Evolutionary conservation across 2,113 vertebrate species (phyloP), one percentile per base, ranked within the genome.

Genomic region (Eptesicus fuscus): DNA sequence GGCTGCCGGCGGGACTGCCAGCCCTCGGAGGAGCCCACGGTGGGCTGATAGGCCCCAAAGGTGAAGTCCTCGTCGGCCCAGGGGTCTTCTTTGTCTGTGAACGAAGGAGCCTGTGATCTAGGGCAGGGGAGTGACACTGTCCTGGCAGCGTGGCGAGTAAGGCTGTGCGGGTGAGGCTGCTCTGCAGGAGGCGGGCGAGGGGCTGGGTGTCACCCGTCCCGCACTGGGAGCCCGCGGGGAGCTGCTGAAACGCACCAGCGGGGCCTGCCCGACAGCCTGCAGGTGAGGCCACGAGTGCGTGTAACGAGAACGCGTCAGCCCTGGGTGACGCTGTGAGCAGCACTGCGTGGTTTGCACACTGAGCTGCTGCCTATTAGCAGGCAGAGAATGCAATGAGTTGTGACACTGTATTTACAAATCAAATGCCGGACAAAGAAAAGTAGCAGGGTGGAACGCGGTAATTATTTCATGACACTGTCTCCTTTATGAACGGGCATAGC

Each of bases 31-130:
- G 98, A 98, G 13, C 88, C 98, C 96, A 99, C 7, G 0, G 98
- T 99, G 82, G 99, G 99, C 96, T 99, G 99, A 93, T 99, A 99
- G 1, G 98, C 98, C 74, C 99, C 99, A 70, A 99, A 99, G 18
- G 97, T 98, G 92, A 99, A 98, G 90, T 99, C 98, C 1, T 99
- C 98, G 0, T 99, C 97, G 0, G 59, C 95, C 95, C 96, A 89
- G 5, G 1, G 10, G 0, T 98, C 97, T 77, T 98, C 97, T 49
- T 96, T 98, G 70, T 98, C 98, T 98, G 96, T 88, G 83, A 95
- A 94, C 30, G 9, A 97, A 96, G 80, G 35, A 20, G 69, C 47
- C 70, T 12, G 6, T 40, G 30, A 71, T 0, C 0, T 18, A 49
- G 30, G 59, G 44, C 35, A 83, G 35, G 82, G 5, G 30, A 83